phyloP scores from a whole-genome alignment of 2,797 vertebrate species.

The Merluccius polli region DNA sequence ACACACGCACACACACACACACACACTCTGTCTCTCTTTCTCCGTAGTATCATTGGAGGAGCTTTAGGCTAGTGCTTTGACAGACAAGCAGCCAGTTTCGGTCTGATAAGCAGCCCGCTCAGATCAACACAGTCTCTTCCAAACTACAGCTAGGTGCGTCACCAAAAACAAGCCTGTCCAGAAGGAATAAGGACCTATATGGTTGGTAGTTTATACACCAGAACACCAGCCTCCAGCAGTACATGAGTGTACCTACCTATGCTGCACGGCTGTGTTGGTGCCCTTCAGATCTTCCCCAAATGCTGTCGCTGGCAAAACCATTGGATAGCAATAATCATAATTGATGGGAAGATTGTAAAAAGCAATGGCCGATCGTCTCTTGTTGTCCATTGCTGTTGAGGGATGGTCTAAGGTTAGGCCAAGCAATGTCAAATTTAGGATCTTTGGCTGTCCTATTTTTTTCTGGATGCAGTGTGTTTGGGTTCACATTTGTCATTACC shows the following conservation, averaged over 20 bases:
- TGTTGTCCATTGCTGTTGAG: neutral
- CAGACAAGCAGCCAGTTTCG: slow-evolving; percentile 9
- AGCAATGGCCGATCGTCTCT: neutral
- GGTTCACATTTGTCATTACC: neutral
- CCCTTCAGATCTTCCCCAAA: neutral
- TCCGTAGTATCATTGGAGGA: neutral
- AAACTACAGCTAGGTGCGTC: neutral
- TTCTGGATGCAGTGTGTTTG: neutral
- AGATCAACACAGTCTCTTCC: slow-evolving; percentile 10
- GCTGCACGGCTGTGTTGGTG: neutral
- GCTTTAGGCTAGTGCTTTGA: neutral
- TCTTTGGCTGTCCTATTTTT: neutral
- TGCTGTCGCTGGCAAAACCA: too few species aligned
- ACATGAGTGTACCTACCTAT: neutral
- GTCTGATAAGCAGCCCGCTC: slow-evolving; percentile 7
- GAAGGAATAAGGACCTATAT: neutral
- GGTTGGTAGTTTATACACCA: neutral
- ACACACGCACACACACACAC: slow-evolving; percentile 3
- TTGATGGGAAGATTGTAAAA: too few species aligned
- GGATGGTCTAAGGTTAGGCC: neutral
- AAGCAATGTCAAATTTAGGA: neutral
- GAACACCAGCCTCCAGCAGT: neutral
- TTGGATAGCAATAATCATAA: too few species aligned
- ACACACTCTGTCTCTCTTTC: neutral
- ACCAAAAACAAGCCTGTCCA: neutral